phyloP scores from a whole-genome alignment of 1,140 invertebrate species.

The Apis cerana region DNA sequence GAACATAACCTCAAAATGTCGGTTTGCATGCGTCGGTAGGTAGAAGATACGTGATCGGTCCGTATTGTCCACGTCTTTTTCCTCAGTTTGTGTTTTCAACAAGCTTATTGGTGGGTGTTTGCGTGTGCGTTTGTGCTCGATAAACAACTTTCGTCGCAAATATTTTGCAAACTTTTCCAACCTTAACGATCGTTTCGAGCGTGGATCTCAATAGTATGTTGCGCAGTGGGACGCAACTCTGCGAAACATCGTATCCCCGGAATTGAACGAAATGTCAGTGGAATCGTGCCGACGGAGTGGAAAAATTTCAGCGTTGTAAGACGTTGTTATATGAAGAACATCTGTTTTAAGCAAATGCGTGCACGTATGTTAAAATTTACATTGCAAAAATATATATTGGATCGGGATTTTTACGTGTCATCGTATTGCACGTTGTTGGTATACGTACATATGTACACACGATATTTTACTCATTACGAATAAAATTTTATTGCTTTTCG shows the following conservation, averaged over 20 bases:
- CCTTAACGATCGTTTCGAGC: not conserved
- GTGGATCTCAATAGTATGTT: not conserved
- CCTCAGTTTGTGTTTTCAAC: not conserved
- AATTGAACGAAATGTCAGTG: not conserved
- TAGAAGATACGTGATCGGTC: not conserved
- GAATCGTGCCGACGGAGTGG: not conserved
- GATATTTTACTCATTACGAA: not conserved
- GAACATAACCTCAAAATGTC: slow-evolving; percentile 57
- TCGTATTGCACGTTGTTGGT: slow-evolving; percentile 14
- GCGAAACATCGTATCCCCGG: not conserved
- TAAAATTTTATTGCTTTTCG: not conserved
- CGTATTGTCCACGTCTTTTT: not conserved
- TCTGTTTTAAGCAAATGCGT: slow-evolving; percentile 31
- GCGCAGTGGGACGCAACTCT: not conserved
- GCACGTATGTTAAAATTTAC: not conserved
- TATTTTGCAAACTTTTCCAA: not conserved
- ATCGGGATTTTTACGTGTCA: slow-evolving; percentile 41
- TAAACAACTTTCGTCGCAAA: slow-evolving; percentile 37
- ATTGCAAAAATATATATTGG: slow-evolving; percentile 19
- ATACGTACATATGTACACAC: not conserved
- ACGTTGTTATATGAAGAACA: slow-evolving; percentile 18
- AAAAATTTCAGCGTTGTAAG: slow-evolving; percentile 34
- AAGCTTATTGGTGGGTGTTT: not conserved
- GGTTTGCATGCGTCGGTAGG: not conserved
- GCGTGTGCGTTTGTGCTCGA: not conserved